Conservation (phyloP, 2,113 vertebrate genomes). For the Capreolus pygargus region DNA sequence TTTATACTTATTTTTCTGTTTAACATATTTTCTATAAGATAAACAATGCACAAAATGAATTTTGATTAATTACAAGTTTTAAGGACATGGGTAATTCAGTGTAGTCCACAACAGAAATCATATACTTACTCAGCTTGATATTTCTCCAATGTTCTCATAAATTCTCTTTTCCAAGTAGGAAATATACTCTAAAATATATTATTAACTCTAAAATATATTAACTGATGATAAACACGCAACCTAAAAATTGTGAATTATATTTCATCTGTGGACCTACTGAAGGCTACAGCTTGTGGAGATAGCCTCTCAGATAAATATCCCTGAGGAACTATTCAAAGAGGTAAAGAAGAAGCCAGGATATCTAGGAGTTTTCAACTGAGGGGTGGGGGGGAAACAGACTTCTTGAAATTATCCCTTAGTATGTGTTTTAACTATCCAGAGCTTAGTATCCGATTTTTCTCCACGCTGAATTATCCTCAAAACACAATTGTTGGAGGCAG, state of each 20-base stretch:
- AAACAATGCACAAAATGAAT: background rate
- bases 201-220: background rate
- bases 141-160: background rate
- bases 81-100: background rate
- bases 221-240: background rate
- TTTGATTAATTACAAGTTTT: background rate
- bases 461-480: background rate
- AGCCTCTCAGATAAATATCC: background rate
- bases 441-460: background rate
- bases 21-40: background rate
- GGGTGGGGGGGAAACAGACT: accelerated
- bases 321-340: background rate
- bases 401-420: background rate
- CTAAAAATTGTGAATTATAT: background rate
- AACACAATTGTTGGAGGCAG: background rate
- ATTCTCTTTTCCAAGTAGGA: background rate
- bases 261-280: background rate
- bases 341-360: background rate
- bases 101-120: background rate
- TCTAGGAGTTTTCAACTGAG: background rate
- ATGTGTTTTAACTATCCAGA: background rate
- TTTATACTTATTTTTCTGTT: background rate
- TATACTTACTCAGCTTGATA: background rate
- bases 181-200: background rate
- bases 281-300: background rate